Evolutionary conservation across 2,113 vertebrate genomes (phyloP).

Genomic region (Marmota monax): DNA sequence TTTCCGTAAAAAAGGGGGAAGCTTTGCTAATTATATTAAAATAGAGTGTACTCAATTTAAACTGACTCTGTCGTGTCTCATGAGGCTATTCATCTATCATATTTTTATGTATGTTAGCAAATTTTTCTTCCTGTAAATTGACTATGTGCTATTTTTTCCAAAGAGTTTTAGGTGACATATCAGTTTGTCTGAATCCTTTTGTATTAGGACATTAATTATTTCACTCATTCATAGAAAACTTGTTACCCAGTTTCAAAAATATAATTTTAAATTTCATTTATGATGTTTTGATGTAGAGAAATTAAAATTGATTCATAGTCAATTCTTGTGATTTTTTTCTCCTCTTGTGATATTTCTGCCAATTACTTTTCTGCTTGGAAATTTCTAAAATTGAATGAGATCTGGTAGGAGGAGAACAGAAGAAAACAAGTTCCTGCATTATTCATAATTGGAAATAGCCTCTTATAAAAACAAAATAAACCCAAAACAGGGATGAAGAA

Average conservation of each 20-base stretch:
- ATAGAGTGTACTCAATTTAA: background rate
- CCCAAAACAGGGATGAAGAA: background rate
- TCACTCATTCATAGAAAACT: slow-evolving; percentile 8
- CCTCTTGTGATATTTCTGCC: slow-evolving; percentile 20
- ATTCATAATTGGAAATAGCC: background rate
- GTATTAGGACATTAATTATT: slow-evolving; percentile 27
- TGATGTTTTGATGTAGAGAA: background rate
- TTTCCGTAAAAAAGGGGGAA: background rate
- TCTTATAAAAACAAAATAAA: background rate
- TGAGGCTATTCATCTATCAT: background rate
- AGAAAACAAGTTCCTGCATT: slow-evolving; percentile 7
- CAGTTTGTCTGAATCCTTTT: background rate
- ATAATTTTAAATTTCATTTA: slow-evolving; percentile 46
- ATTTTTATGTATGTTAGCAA: background rate
- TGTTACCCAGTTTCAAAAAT: slow-evolving; percentile 32
- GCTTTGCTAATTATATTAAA: background rate
- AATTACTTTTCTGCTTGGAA: slow-evolving; percentile 49
- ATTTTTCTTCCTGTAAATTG: background rate
- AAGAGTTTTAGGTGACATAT: background rate
- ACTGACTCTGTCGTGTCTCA: background rate
- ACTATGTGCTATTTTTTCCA: background rate
- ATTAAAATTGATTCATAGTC: slow-evolving; percentile 57
- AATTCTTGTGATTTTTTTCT: slow-evolving; percentile 32
- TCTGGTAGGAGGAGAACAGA: slow-evolving; percentile 5
- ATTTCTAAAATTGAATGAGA: slow-evolving; percentile 8